Percentiles rank a stretch among this genome's conserved stretches.
Conservation (phyloP, 37 sponge, comb jelly and placozoan genomes). For the Cliona cf. orientalis region DNA sequence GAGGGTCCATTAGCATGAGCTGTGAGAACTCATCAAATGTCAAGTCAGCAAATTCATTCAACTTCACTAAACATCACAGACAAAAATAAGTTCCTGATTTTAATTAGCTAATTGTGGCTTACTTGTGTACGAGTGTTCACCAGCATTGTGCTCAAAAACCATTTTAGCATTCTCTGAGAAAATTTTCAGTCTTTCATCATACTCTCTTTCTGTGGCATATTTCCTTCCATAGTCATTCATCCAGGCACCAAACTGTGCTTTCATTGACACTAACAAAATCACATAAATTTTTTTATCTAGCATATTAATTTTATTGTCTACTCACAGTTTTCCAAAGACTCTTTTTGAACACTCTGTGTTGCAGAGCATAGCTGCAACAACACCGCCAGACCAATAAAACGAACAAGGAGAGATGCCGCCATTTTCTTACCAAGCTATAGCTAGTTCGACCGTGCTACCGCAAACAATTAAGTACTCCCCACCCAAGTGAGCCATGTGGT, state of each 20-base stretch:
- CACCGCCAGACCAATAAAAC: too few relatives aligned
- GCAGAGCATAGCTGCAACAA: too few relatives aligned
- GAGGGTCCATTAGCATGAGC: conserved; percentile 43
- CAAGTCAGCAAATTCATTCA: conserved; percentile 66
- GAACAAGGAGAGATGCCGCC: too few relatives aligned
- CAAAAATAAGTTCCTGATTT: neutral
- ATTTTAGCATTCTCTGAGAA: conserved; percentile 33
- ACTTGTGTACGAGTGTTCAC: conserved; percentile 39
- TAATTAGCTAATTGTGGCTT: neutral
- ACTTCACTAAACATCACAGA: conserved; percentile 35
- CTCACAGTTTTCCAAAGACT: too few relatives aligned
- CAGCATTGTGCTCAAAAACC: conserved; percentile 28
- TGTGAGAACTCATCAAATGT: conserved; percentile 66
- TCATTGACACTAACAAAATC: neutral
- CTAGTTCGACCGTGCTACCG: too few relatives aligned
- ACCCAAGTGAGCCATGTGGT: too few relatives aligned
- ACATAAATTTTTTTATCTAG: too few relatives aligned
- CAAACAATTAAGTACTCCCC: too few relatives aligned
- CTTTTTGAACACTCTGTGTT: too few relatives aligned
- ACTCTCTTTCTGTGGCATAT: conserved; percentile 45
- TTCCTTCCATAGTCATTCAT: conserved; percentile 29
- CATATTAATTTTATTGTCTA: too few relatives aligned
- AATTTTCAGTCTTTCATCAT: conserved; percentile 26
- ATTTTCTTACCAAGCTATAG: too few relatives aligned
- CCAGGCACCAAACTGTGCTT: neutral